A percentile compares a stretch with the other conserved stretches of the same genome.
Conservation (phyloP, 2,888 invertebrate species). For the Dolichomitus sp. region DNA sequence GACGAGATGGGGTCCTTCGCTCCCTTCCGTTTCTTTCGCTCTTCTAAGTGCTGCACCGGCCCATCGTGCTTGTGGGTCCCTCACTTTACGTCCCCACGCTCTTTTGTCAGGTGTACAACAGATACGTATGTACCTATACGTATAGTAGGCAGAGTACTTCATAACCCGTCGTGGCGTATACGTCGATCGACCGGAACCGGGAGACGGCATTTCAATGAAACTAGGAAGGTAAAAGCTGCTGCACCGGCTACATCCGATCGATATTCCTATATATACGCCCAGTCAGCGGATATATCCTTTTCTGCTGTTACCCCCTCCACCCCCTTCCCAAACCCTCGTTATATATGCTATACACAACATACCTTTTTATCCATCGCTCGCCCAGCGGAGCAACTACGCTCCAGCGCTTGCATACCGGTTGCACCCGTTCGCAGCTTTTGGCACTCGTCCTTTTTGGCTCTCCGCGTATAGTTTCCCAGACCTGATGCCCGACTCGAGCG, state of each 20-base stretch:
- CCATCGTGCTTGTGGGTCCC: not conserved
- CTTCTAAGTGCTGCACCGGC: conserved; percentile 3
- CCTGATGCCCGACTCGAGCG: conserved; percentile 52
- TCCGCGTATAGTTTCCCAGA: conserved; percentile 40
- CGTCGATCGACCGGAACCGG: conserved; percentile 54
- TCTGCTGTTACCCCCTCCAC: conserved; percentile 30
- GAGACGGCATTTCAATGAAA: conserved; percentile 70
- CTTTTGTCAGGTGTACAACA: conserved; percentile 10
- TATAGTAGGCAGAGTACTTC: conserved; percentile 40
- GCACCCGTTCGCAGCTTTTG: conserved; percentile 68
- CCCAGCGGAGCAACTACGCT: conserved; percentile 53
- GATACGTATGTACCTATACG: conserved; percentile 13
- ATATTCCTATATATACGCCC: conserved; percentile 46
- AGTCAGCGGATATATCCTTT: conserved; percentile 62
- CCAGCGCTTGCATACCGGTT: conserved; percentile 65
- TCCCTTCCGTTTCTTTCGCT: conserved; percentile 2
- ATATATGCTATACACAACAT: conserved; percentile 34
- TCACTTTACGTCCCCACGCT: not conserved
- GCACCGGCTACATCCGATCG: conserved; percentile 61
- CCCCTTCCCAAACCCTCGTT: conserved; percentile 9
- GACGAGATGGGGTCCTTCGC: conserved; percentile 18
- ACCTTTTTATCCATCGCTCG: conserved; percentile 47
- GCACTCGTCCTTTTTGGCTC: conserved; percentile 56
- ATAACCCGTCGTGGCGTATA: conserved; percentile 46
- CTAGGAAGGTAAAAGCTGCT: conserved; percentile 65